Base-by-base conservation (phyloP, 2,113 vertebrate genomes). In the Tenrec ecaudatus region DNA sequence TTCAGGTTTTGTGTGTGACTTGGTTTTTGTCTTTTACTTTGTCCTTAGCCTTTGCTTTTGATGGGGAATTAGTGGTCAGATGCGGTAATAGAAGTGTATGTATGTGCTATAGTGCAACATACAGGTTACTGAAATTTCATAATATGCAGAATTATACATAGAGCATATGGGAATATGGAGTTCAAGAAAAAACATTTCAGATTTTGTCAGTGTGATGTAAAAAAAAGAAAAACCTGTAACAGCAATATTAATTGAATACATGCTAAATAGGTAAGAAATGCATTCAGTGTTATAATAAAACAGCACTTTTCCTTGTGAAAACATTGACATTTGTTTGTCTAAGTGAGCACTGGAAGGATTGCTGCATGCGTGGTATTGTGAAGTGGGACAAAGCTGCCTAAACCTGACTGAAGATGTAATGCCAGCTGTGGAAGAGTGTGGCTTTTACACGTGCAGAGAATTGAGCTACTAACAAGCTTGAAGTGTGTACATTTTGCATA, bases 201-300 rank as follows among this genome's bases (percentile, higher is more conserved):
- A 66, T 27, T 27, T 76, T 91, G 25, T 93, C 31, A 71, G 77
- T 92, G 62, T 62, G 25, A 36, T 78, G 33, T 81, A 60, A 68
- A 53, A 89, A 88, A 82, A 53, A 62, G 16, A 87, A 40, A 90
- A 93, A 47, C 47, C 64, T 31, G 29, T 78, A n/a, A 93, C 57
- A 62, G 81, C 36, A 43, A 12, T 29, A 60, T 47, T 64, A 89
- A n/a, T 79, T 82, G 80, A 60, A 64, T 66, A 25, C 23, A 76
- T 69, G 57, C 82, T 90, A 68, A 75, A 57, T 86, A 58, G 8
- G 94, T 90, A 86, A 88, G 53, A 71, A 58, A n/a, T 78, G n/a
- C 0, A 7, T 43, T 47, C 68, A 78, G 47, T 93, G 38, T 22
- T 85, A 17, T 33, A 81, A 31, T 64, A 82, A 80, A 60, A 75